These are phyloP conservation scores for Kryptolebias ocellatus DNA, from an alignment of 2,797 vertebrate species.

Conservation along the genomic window DNA sequence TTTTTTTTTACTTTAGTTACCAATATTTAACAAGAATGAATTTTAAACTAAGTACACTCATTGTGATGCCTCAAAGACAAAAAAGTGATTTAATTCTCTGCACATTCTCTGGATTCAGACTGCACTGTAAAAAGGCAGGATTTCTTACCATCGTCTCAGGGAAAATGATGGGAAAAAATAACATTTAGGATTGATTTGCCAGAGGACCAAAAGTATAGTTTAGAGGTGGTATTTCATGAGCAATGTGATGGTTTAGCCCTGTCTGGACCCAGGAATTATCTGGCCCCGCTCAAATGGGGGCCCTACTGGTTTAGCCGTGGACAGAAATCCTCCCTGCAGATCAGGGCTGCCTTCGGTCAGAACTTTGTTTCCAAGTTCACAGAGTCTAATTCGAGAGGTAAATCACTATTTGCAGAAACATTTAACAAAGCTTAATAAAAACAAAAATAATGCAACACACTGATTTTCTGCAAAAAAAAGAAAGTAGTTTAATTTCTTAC, in stretches of 20 bases:
- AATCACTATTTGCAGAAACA: constrained; percentile 52
- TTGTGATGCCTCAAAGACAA: not conserved
- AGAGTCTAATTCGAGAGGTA: constrained; percentile 71
- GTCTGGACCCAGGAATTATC: constrained; percentile 75
- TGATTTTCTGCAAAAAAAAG: not conserved
- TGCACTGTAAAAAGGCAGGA: not conserved
- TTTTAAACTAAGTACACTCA: not conserved
- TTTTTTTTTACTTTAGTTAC: no score
- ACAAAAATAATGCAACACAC: not conserved
- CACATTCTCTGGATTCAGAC: constrained; percentile 1
- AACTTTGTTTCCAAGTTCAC: constrained; percentile 51
- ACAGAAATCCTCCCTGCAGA: constrained; percentile 66
- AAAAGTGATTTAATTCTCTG: not conserved
- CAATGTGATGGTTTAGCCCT: constrained; percentile 32
- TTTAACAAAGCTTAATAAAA: constrained; percentile 37
- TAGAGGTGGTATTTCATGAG: constrained; percentile 31
- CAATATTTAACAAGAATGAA: not conserved
- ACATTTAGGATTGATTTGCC: constrained; percentile 27
- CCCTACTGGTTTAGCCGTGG: constrained; percentile 64
- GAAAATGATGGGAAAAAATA: constrained; percentile 9
- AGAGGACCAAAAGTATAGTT: constrained; percentile 36
- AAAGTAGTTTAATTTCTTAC: not conserved
- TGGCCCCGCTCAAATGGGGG: constrained; percentile 70
- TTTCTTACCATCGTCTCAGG: constrained; percentile 11
- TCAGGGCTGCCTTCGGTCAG: constrained; percentile 46